These are phyloP conservation scores for Drosophila percnosoma DNA, from an alignment of 2,888 invertebrate genomes.

Conservation along the genomic window DNA sequence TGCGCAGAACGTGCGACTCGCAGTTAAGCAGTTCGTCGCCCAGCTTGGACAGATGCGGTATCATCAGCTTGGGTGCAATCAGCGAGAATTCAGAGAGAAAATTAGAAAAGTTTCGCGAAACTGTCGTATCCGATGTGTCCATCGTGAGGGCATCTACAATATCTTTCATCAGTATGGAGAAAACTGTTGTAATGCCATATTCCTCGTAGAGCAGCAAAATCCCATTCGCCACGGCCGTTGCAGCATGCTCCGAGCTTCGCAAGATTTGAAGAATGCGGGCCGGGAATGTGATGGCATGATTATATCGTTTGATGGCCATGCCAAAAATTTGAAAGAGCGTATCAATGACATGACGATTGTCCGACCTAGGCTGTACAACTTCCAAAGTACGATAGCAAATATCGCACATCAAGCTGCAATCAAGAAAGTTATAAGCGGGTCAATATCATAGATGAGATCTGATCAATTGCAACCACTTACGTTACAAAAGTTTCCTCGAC, in stretches of 20 bases:
- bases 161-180: conserved; percentile 83
- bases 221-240: conserved; percentile 82
- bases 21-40: conserved; percentile 83
- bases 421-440: neutral
- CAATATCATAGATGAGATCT: neutral
- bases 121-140: conserved; percentile 80
- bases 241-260: conserved; percentile 81
- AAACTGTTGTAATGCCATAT: conserved; percentile 82
- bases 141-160: conserved; percentile 81
- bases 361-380: conserved; percentile 85
- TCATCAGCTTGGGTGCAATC: conserved; percentile 82
- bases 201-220: conserved; percentile 82
- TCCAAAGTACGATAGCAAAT: conserved; percentile 84
- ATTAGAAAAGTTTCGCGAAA: conserved; percentile 82
- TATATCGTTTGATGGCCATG: conserved; percentile 91
- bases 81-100: conserved; percentile 83
- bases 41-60: conserved; percentile 83
- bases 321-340: conserved; percentile 93
- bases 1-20: conserved; percentile 90
- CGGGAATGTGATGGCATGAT: conserved; percentile 92
- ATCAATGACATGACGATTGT: conserved; percentile 88
- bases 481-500: conserved; percentile 93
- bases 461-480: conserved; percentile 85
- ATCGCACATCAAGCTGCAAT: conserved; percentile 82
- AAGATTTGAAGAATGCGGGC: conserved; percentile 89